These are phyloP conservation scores for Austrofundulus limnaeus DNA, from an alignment of 2,113 vertebrate species.

Conservation along the genomic window DNA sequence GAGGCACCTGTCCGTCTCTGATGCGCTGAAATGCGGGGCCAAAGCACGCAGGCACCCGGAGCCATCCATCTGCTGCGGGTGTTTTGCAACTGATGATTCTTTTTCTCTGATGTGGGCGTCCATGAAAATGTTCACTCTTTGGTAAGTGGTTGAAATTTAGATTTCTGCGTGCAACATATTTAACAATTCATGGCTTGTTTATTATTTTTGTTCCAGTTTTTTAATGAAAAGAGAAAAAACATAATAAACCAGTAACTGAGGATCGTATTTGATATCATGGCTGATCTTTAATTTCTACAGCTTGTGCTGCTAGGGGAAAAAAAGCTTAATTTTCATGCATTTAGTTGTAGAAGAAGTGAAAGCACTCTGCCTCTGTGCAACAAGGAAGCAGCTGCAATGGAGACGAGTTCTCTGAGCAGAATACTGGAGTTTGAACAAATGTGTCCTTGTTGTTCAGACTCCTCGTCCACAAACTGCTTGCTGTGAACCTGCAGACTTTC, in stretches of 20 bases:
- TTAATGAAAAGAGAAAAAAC: no score
- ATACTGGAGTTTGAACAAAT: slow-evolving; percentile 5
- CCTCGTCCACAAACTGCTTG: slow-evolving; percentile 25
- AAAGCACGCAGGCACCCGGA: not conserved
- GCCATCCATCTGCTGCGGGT: slow-evolving; percentile 27
- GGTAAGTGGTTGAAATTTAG: slow-evolving; percentile 60
- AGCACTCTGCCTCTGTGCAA: slow-evolving; percentile 6
- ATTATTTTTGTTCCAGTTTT: no score
- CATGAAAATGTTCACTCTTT: slow-evolving; percentile 65
- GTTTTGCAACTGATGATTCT: slow-evolving; percentile 43
- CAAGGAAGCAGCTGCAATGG: slow-evolving; percentile 25
- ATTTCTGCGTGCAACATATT: slow-evolving; percentile 19
- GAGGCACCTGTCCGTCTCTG: slow-evolving; percentile 20
- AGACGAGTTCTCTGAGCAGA: not conserved
- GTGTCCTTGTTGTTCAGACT: slow-evolving; percentile 9
- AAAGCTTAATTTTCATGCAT: not conserved
- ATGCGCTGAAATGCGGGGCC: slow-evolving; percentile 45
- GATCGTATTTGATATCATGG: not conserved
- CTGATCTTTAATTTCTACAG: slow-evolving; percentile 31
- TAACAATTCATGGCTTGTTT: not conserved
- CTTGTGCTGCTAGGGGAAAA: slow-evolving; percentile 25
- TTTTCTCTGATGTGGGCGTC: slow-evolving; percentile 45
- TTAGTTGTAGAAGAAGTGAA: slow-evolving; percentile 12
- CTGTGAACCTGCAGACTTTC: not conserved
- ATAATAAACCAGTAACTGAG: not conserved